Evolutionary conservation across 2,888 invertebrate genomes (phyloP), one percentile per base, ranked within the genome.

Genomic region (Saturnia pavonia): DNA sequence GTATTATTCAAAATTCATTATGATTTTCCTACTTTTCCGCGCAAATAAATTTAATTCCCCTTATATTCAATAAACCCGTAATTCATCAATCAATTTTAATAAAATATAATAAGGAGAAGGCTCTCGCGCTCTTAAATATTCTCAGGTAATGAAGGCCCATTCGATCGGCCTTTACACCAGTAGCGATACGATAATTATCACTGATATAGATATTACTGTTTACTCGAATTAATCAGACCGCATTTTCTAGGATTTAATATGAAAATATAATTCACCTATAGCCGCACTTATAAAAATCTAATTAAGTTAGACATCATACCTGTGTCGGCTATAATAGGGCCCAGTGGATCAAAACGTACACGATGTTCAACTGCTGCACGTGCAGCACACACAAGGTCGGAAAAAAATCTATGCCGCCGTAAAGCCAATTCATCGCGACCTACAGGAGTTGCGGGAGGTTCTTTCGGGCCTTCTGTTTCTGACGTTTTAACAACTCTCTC

Each of bases 351-450:
- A 90, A 96, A 96, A 74, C 96, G 95, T 78, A 97, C 96, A 80
- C 96, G 95, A 89, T 97, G 97, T 85, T 96, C 96, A 70, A 95
- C 95, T 69, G 96, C 96, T 77, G 96, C 96, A 82, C 96, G 95
- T 66, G 96, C 96, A 78, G 96, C 96, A 79, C 95, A 95, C 76
- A 97, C 94, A 73, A 97, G 94, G 84, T 97, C 97, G 70, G 97
- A 96, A 89, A 97, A 97, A 88, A 97, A 96, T 80, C 97, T 94
- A 87, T 97, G 97, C 72, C 97, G 94, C 74, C 96, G 94, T 78
- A 97, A 88, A 75, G 97, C 97, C 78, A 97, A 90, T 85, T 97
- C 97, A 88, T 97, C 97, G 72, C 96, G 95, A 70, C 97, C 97
- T 67, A 97, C 96, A 22, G 96, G 97, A 72, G 96, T 97, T 71